Conservation (phyloP, 2,113 vertebrate genomes). For the Dendrocopos noguchii region DNA sequence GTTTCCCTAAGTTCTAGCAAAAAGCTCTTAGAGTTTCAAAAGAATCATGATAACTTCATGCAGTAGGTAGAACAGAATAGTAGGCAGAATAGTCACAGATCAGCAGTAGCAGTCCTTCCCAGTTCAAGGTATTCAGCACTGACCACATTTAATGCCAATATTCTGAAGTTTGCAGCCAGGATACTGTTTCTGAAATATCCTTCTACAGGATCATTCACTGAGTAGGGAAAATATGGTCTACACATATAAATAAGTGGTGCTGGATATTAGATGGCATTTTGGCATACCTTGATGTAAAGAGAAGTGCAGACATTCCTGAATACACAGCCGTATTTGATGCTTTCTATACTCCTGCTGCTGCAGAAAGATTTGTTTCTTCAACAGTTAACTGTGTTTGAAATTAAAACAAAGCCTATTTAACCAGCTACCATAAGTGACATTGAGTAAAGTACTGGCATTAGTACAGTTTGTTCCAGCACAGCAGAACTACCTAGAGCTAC, state of each 20-base stretch:
- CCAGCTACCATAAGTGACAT: not conserved
- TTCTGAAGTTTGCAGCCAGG: not conserved
- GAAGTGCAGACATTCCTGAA: not conserved
- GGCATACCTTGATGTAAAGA: not conserved
- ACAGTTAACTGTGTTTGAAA: not conserved
- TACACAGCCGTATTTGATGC: not conserved
- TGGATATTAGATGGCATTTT: not conserved
- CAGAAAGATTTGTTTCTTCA: not conserved
- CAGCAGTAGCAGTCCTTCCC: not conserved
- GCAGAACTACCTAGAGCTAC: not conserved
- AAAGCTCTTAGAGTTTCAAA: not conserved
- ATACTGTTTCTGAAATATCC: not conserved
- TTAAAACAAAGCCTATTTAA: not conserved
- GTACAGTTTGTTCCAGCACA: not conserved
- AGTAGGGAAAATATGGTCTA: not conserved
- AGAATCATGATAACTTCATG: not conserved
- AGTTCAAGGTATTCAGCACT: not conserved
- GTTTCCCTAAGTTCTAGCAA: not conserved
- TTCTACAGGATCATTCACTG: not conserved
- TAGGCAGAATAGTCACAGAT: not conserved
- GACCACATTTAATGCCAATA: not conserved
- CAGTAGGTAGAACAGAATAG: not conserved
- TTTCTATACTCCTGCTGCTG: not conserved
- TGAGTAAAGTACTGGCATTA: not conserved
- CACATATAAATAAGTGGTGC: not conserved